phyloP scores from a whole-genome alignment of 2,113 vertebrate species.

The Podarcis muralis region DNA sequence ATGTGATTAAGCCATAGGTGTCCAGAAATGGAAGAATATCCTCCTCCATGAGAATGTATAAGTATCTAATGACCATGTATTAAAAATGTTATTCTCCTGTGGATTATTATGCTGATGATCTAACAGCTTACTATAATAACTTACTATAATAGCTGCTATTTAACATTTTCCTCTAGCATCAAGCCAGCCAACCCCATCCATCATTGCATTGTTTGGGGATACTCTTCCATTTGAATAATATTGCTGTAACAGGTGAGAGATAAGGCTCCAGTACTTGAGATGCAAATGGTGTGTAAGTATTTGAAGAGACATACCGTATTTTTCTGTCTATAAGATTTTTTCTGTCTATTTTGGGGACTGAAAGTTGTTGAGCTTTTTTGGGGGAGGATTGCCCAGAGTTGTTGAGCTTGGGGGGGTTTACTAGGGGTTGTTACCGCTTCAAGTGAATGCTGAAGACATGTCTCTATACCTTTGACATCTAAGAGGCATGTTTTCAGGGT shows the following conservation, averaged over 20 bases:
- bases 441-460: too few species aligned
- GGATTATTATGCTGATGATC: slow-evolving; percentile 10
- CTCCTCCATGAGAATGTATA: background rate
- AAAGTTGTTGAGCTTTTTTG: too few species aligned
- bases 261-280: background rate
- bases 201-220: background rate
- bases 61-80: slow-evolving; percentile 12
- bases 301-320: background rate
- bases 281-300: background rate
- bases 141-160: background rate
- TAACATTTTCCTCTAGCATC: background rate
- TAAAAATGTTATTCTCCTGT: background rate
- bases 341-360: background rate
- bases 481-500: too few species aligned
- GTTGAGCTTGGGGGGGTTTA: too few species aligned
- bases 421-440: too few species aligned
- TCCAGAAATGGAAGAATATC: background rate
- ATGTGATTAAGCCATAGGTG: accelerated
- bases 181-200: background rate
- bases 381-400: too few species aligned
- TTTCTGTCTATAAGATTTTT: background rate
- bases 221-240: background rate
- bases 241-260: background rate
- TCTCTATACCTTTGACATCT: too few species aligned
- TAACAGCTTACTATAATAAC: slow-evolving; percentile 23